phyloP scores from a whole-genome alignment of 2,113 vertebrate genomes.

The Colistium nudipinnis region DNA sequence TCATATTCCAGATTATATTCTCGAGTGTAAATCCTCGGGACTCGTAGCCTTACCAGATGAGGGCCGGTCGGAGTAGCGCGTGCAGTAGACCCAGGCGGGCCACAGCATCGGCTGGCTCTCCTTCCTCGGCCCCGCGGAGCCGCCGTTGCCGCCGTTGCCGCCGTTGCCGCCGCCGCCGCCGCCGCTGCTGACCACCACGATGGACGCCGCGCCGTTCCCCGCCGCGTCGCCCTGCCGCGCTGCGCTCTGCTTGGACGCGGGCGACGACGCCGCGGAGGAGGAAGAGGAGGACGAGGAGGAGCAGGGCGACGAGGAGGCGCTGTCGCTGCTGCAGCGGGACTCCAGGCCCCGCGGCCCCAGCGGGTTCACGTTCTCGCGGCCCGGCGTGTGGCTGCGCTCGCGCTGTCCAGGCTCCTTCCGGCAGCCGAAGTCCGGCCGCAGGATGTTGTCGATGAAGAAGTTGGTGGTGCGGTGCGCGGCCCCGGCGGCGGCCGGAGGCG shows the following conservation, averaged over 20 bases:
- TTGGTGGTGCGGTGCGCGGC: slow-evolving; percentile 91
- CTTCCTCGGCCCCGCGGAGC: slow-evolving; percentile 71
- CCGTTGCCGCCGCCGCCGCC: slow-evolving; percentile 84
- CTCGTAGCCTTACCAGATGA: slow-evolving; percentile 92
- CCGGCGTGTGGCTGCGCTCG: slow-evolving; percentile 83
- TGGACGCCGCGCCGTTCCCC: slow-evolving; percentile 83
- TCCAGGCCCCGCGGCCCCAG: slow-evolving; percentile 85
- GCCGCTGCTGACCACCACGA: slow-evolving; percentile 86
- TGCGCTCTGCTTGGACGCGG: slow-evolving; percentile 79
- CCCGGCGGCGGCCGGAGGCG: slow-evolving; percentile 84
- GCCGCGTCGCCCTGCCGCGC: slow-evolving; percentile 81
- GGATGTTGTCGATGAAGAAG: slow-evolving; percentile 97
- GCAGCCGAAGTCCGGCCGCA: slow-evolving; percentile 95
- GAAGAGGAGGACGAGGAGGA: slow-evolving; percentile 73
- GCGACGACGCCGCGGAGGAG: slow-evolving; percentile 75
- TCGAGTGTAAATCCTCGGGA: no score
- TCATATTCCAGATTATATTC: no score
- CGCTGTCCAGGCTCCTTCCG: slow-evolving; percentile 86
- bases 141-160: slow-evolving; percentile 84
- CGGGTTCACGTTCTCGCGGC: slow-evolving; percentile 87
- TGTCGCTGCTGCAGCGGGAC: slow-evolving; percentile 89
- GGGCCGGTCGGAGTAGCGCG: slow-evolving; percentile 95
- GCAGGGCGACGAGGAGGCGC: slow-evolving; percentile 82
- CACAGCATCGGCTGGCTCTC: slow-evolving; percentile 91
- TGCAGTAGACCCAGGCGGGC: slow-evolving; percentile 99